These are phyloP conservation scores for Macaria liturata DNA, from an alignment of 2,888 invertebrate genomes.

Conservation along the genomic window DNA sequence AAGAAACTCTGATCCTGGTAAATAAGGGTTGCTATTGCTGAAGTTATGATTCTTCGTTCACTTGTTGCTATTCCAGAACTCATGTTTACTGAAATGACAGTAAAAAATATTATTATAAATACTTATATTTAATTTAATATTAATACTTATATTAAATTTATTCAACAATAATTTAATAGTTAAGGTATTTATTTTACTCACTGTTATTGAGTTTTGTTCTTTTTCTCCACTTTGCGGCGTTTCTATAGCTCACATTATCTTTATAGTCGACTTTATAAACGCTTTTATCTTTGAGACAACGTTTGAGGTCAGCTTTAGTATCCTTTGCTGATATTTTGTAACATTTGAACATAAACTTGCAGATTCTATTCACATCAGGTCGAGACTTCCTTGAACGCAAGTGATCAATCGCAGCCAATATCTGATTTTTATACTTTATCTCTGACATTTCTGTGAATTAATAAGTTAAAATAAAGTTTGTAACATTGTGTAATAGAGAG, in stretches of 20 bases:
- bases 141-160: neutral
- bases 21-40: constrained; percentile 88
- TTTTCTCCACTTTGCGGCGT: constrained; percentile 88
- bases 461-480: neutral
- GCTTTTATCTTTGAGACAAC: constrained; percentile 88
- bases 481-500: neutral
- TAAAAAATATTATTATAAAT: neutral
- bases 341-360: constrained; percentile 90
- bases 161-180: too few species aligned
- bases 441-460: constrained; percentile 80
- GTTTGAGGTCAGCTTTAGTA: constrained; percentile 88
- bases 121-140: too few species aligned
- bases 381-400: constrained; percentile 92
- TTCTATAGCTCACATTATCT: constrained; percentile 92
- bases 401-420: constrained; percentile 93
- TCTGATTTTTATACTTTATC: constrained; percentile 88
- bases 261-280: constrained; percentile 94
- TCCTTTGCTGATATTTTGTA: constrained; percentile 88
- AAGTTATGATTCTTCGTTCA: constrained; percentile 84
- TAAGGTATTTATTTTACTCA: constrained; percentile 43
- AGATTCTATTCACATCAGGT: constrained; percentile 92
- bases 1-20: constrained; percentile 88
- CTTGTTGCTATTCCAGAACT: constrained; percentile 63
- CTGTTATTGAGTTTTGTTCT: constrained; percentile 62
- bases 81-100: constrained; percentile 65